These are phyloP conservation scores for Calcarius ornatus DNA, from an alignment of 2,113 vertebrate genomes.

Conservation along the genomic window DNA sequence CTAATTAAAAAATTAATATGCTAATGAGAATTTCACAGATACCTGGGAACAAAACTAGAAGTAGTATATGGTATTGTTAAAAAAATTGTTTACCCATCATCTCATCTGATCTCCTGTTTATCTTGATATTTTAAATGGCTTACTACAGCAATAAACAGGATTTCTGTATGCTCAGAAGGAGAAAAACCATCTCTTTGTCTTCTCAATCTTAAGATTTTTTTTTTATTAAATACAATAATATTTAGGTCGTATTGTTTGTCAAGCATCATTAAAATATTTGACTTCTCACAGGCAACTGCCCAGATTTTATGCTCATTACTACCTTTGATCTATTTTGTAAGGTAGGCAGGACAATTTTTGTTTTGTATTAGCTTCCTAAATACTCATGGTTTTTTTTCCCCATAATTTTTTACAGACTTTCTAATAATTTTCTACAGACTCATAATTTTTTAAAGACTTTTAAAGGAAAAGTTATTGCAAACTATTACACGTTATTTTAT, in stretches of 20 bases:
- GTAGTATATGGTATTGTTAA: not conserved
- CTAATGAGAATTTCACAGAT: not conserved
- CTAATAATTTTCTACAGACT: not conserved
- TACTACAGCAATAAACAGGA: not conserved
- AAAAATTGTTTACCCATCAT: not conserved
- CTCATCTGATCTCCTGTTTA: not conserved
- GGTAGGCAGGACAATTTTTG: not conserved
- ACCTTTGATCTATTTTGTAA: not conserved
- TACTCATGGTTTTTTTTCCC: not conserved
- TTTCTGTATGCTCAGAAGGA: not conserved
- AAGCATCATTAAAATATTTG: not conserved
- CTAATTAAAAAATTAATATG: not conserved
- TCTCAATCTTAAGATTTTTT: not conserved
- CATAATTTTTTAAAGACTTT: not conserved
- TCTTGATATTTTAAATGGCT: not conserved
- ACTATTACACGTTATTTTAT: not conserved
- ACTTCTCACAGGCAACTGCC: not conserved
- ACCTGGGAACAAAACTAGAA: not conserved
- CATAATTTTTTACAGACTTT: not conserved
- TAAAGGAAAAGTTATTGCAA: not conserved
- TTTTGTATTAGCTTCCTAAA: not conserved
- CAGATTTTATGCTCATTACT: not conserved
- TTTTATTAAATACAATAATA: not conserved
- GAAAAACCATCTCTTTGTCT: not conserved
- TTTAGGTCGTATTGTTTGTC: not conserved